These are phyloP conservation scores for Caenorhabditis sinica DNA, from an alignment of 2,888 invertebrate species.

Conservation along the genomic window DNA sequence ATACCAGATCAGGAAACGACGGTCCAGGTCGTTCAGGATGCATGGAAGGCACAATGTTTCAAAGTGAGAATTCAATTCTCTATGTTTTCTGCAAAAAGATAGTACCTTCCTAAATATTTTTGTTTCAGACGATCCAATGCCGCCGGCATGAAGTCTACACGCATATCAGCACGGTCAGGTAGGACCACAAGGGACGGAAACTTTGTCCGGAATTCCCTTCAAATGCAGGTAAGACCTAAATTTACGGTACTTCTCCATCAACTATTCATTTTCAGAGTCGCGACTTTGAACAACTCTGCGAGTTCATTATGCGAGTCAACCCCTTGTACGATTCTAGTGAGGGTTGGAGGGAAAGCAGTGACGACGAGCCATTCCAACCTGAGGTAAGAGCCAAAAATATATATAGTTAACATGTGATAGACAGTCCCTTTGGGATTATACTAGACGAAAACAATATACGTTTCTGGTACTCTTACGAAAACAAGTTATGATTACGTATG, in stretches of 20 bases:
- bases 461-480: not conserved
- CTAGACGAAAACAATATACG: not conserved
- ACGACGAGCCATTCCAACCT: conserved; percentile 75
- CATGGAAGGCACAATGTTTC: conserved; percentile 74
- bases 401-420: not conserved
- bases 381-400: conserved; percentile 36
- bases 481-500: not conserved
- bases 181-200: conserved; percentile 75
- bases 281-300: conserved; percentile 80
- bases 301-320: conserved; percentile 82
- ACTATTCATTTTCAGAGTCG: conserved; percentile 68
- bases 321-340: conserved; percentile 81
- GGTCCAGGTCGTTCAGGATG: conserved; percentile 71
- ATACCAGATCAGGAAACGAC: conserved; percentile 74
- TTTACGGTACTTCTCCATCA: too few species aligned
- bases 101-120: too few species aligned
- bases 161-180: conserved; percentile 77
- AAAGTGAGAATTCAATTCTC: conserved; percentile 40
- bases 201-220: conserved; percentile 80
- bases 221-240: conserved; percentile 73
- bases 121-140: conserved; percentile 77
- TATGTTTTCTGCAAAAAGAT: too few species aligned
- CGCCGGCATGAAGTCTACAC: conserved; percentile 72
- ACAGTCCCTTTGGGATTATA: not conserved
- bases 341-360: conserved; percentile 81